Evolutionary conservation across 2,113 vertebrate species (phyloP).

Genomic region (Dromas ardeola): DNA sequence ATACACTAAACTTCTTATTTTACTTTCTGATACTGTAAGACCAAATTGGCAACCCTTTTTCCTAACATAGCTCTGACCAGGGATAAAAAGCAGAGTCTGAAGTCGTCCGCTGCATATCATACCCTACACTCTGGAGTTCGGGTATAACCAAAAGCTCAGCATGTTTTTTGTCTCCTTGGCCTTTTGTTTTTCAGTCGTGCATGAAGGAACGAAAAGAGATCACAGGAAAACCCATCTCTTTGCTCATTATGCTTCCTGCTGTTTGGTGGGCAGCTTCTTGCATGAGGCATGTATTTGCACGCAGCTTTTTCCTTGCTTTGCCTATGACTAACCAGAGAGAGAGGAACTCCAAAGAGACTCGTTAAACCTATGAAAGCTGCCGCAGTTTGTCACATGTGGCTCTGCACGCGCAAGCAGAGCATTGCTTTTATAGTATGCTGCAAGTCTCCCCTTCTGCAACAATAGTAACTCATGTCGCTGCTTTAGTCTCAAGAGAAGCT

Average conservation of each 20-base stretch:
- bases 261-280: background rate
- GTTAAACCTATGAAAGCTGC: conserved; percentile 56
- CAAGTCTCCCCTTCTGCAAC: conserved; percentile 36
- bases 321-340: conserved; percentile 29
- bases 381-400: conserved; percentile 48
- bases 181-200: background rate
- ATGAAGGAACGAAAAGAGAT: background rate
- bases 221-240: background rate
- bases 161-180: background rate
- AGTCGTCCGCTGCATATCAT: background rate
- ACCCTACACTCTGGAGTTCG: background rate
- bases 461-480: conserved; percentile 12
- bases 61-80: background rate
- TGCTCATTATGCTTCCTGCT: conserved; percentile 33
- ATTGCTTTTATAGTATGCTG: conserved; percentile 9
- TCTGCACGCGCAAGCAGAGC: conserved; percentile 18
- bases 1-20: background rate
- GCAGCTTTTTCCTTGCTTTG: conserved; percentile 8
- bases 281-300: conserved; percentile 8
- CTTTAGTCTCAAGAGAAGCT: conserved; percentile 49
- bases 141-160: background rate
- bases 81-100: background rate
- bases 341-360: conserved; percentile 60
- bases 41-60: background rate
- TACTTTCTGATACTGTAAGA: background rate